These are phyloP conservation scores for Eupithecia centaureata DNA, from an alignment of 2,888 invertebrate genomes.

Conservation along the genomic window DNA sequence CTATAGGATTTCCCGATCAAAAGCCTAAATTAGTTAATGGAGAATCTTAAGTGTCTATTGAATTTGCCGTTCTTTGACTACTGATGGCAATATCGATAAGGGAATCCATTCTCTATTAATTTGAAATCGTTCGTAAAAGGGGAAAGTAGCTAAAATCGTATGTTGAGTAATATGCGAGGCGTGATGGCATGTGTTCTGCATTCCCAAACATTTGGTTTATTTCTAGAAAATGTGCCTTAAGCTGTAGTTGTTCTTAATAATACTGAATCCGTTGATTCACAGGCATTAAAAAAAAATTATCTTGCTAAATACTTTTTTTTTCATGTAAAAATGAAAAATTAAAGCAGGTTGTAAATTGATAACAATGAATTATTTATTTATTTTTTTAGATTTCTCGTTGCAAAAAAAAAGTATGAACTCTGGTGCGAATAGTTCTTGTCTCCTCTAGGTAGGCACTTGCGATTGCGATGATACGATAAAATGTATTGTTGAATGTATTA, in stretches of 20 bases:
- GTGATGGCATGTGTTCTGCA: neutral
- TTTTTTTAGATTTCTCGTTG: too few relatives aligned
- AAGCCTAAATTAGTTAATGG: neutral
- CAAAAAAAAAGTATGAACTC: neutral
- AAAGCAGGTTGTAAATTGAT: too few relatives aligned
- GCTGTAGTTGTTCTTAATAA: neutral
- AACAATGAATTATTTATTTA: too few relatives aligned
- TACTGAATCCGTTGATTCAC: neutral
- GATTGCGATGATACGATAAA: constrained; percentile 64
- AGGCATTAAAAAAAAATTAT: neutral
- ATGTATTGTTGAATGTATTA: constrained; percentile 43
- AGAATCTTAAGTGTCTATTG: constrained; percentile 59
- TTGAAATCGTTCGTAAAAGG: constrained; percentile 47
- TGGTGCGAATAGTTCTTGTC: constrained; percentile 36
- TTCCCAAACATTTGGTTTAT: neutral
- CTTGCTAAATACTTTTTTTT: too few relatives aligned
- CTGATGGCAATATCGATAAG: constrained; percentile 63
- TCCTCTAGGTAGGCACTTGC: constrained; percentile 48
- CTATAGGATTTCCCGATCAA: neutral
- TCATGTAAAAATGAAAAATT: too few relatives aligned
- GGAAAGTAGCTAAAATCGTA: constrained; percentile 22
- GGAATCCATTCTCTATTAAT: constrained; percentile 70
- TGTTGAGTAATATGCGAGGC: neutral
- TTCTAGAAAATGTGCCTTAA: neutral
- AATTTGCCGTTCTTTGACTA: constrained; percentile 46